Evolutionary conservation across 2,797 vertebrate species (phyloP).

Genomic region (Eulemur albifrons): DNA sequence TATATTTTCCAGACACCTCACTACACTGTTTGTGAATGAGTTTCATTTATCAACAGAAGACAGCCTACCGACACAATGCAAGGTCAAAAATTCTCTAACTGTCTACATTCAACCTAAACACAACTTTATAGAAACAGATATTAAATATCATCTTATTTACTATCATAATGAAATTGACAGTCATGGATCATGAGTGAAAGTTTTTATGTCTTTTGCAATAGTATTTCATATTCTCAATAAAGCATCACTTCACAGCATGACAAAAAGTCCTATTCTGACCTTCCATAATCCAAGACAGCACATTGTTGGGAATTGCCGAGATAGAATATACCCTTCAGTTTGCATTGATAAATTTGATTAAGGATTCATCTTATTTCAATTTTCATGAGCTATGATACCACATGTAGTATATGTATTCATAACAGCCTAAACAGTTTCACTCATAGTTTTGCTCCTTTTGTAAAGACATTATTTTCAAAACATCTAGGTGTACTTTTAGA

Average conservation of each 20-base stretch:
- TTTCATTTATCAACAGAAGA: constrained; percentile 54
- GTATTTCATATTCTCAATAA: constrained; percentile 15
- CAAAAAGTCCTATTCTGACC: not conserved
- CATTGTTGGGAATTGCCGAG: not conserved
- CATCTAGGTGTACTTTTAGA: constrained; percentile 26
- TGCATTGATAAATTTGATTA: constrained; percentile 29
- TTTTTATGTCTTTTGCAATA: not conserved
- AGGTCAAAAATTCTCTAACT: constrained; percentile 16
- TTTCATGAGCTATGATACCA: not conserved
- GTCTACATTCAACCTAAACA: not conserved
- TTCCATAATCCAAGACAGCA: not conserved
- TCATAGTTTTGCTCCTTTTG: not conserved
- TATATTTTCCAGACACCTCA: not conserved
- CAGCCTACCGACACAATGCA: not conserved
- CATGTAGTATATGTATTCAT: not conserved
- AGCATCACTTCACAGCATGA: not conserved
- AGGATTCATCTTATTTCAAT: constrained; percentile 36
- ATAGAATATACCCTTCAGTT: constrained; percentile 13
- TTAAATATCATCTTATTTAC: constrained; percentile 8
- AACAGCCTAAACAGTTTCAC: not conserved
- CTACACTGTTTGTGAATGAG: constrained; percentile 24
- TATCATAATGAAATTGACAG: not conserved
- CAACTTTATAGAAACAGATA: constrained; percentile 27
- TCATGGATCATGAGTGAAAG: not conserved
- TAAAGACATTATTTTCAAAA: constrained; percentile 13